A percentile compares a stretch with the other conserved stretches of the same genome.
These are phyloP conservation scores for Philereme vetulata DNA, from an alignment of 2,888 invertebrate species.

Conservation along the genomic window DNA sequence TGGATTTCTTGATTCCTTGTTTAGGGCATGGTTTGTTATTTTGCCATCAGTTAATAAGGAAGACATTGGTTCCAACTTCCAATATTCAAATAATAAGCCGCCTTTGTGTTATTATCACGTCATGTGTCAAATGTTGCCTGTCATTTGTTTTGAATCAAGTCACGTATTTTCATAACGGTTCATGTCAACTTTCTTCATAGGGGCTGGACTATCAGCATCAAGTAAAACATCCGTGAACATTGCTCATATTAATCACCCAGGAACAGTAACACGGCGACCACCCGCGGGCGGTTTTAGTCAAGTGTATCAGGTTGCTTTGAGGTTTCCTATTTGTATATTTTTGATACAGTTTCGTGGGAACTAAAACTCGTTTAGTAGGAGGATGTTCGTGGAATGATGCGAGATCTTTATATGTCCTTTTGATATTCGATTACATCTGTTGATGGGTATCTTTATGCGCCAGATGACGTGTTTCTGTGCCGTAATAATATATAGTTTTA, in stretches of 20 bases:
- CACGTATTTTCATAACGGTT: slow-evolving; percentile 4
- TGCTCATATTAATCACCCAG: slow-evolving; percentile 61
- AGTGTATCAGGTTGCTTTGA: slow-evolving; percentile 55
- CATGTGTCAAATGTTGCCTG: no score
- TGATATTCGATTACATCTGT: slow-evolving; percentile 28
- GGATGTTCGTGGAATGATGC: slow-evolving; percentile 31
- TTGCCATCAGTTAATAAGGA: no score
- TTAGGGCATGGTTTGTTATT: no score
- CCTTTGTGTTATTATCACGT: no score
- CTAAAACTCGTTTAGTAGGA: slow-evolving; percentile 33
- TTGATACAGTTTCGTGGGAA: slow-evolving; percentile 37
- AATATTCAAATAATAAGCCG: no score
- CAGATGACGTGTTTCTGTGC: slow-evolving; percentile 5
- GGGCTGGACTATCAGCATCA: slow-evolving; percentile 18
- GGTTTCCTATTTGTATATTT: slow-evolving; percentile 49
- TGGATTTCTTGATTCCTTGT: no score
- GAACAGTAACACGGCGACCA: slow-evolving; percentile 61
- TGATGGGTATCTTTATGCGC: slow-evolving; percentile 24
- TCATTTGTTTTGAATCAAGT: no score
- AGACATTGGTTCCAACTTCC: no score
- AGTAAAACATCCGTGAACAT: slow-evolving; percentile 45
- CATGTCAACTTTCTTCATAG: slow-evolving; percentile 4
- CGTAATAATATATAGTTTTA: slow-evolving; percentile 13
- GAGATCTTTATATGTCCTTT: slow-evolving; percentile 31
- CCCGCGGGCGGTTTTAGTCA: slow-evolving; percentile 60